Evolutionary conservation across 37 sponge, comb jelly and placozoan species (phyloP), one percentile per base, ranked within the genome.

Genomic region (Ephydatia muelleri): DNA sequence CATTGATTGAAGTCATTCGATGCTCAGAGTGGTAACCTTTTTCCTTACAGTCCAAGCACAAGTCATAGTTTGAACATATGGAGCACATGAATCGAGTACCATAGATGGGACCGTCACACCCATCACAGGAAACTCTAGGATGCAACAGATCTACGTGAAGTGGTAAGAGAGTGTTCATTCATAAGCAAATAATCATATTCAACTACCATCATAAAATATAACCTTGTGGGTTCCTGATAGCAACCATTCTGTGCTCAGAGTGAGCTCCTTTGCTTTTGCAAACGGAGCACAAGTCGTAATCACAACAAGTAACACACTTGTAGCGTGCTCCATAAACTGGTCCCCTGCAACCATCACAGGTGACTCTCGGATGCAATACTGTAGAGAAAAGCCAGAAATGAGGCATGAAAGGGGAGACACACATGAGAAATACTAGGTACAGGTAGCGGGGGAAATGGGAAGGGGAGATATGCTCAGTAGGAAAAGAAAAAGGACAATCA

Each of bases 181-280:
- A n/a, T n/a, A n/a, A 6, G 6, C n/a, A n/a, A n/a, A n/a, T n/a
- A n/a, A n/a, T n/a, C n/a, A n/a, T n/a, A n/a, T n/a, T n/a, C n/a
- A n/a, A n/a, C n/a, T n/a, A n/a, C n/a, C n/a, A n/a, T n/a, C n/a
- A n/a, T n/a, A 6, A 43, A 6, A 6, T 3, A 43, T 9, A 43
- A 29, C 48, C 64, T 30, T 57, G 40, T 66, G 88, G 88, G 16
- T 38, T n/a, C 30, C 81, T 49, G 33, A 81, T 74, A 36, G 82
- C 67, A 22, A 29, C 80, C 82, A 87, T 82, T 31, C 66, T 75
- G 68, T 87, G 88, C 3, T 48, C 14, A 27, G 49, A 0, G 38
- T 87, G 88, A 9, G 81, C 21, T n/a, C 88, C 88, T 33, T 87
- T 80, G n/a, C 47, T 13, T 43, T 87, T 77, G 81, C 88, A 87